These are phyloP conservation scores for Sylvia atricapilla DNA, from an alignment of 2,113 vertebrate species.

Conservation along the genomic window DNA sequence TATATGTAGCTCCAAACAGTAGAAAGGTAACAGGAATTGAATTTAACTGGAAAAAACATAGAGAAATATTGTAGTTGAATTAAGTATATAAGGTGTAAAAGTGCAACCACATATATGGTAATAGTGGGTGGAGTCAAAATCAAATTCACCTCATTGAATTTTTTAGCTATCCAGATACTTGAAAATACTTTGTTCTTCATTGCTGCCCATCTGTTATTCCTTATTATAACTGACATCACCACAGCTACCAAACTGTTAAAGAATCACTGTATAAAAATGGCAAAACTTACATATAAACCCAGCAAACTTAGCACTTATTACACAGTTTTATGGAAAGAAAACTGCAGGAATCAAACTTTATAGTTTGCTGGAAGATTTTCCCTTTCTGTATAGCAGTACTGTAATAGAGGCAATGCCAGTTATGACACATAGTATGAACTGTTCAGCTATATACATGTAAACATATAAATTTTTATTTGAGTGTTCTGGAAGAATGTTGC, in stretches of 20 bases:
- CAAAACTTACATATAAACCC: slow-evolving; percentile 22
- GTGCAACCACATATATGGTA: not conserved
- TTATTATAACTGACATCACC: slow-evolving; percentile 43
- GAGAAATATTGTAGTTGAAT: not conserved
- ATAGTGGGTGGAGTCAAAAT: not conserved
- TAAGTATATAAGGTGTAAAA: slow-evolving; percentile 10
- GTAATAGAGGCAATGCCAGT: slow-evolving; percentile 24
- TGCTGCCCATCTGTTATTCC: slow-evolving; percentile 43
- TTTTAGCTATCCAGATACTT: slow-evolving; percentile 19
- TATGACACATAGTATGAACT: not conserved
- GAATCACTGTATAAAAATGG: slow-evolving; percentile 40
- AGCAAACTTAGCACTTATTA: slow-evolving; percentile 22
- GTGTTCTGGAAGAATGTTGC: not conserved
- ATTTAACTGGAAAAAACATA: not conserved
- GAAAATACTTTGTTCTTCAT: slow-evolving; percentile 50
- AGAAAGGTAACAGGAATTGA: not conserved
- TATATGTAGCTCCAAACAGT: not conserved
- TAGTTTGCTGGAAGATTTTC: slow-evolving; percentile 46
- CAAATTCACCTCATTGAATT: not conserved
- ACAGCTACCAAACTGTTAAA: slow-evolving; percentile 36
- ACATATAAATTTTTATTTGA: slow-evolving; percentile 18
- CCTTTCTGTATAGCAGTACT: not conserved
- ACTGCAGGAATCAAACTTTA: slow-evolving; percentile 49
- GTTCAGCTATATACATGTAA: not conserved
- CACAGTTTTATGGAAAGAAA: slow-evolving; percentile 45